Conservation (phyloP, 2,113 vertebrate genomes). For the Carassius carassius region DNA sequence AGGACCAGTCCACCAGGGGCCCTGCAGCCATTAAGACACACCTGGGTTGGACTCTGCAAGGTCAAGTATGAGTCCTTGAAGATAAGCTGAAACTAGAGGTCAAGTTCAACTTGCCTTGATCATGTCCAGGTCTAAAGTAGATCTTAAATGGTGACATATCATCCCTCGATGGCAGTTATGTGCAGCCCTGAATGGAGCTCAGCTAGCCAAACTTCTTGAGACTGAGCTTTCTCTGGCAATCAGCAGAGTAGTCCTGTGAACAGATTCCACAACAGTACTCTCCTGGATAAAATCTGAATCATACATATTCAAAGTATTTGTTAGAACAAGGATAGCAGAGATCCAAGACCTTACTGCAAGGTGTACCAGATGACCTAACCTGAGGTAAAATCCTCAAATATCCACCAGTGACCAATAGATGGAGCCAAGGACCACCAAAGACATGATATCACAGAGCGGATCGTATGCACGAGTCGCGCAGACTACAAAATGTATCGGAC, state of each 20-base stretch:
- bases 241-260: neutral
- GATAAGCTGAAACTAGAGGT: neutral
- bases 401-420: too few relatives aligned
- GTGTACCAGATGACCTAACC: neutral
- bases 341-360: too few relatives aligned
- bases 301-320: neutral
- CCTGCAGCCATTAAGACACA: too few relatives aligned
- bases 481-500: too few relatives aligned
- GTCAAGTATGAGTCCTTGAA: too few relatives aligned
- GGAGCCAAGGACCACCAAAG: too few relatives aligned
- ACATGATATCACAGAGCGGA: too few relatives aligned
- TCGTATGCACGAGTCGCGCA: too few relatives aligned
- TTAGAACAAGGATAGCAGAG: neutral
- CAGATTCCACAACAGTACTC: neutral
- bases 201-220: neutral
- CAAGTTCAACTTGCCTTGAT: neutral
- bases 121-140: neutral
- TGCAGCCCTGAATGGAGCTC: neutral
- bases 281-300: neutral
- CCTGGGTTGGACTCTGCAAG: too few relatives aligned
- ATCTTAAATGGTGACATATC: neutral
- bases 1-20: too few relatives aligned
- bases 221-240: neutral
- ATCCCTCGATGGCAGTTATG: neutral
- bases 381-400: too few relatives aligned